Base-by-base conservation (phyloP, 2,888 invertebrate species). In the Cheilosia scutellata region DNA sequence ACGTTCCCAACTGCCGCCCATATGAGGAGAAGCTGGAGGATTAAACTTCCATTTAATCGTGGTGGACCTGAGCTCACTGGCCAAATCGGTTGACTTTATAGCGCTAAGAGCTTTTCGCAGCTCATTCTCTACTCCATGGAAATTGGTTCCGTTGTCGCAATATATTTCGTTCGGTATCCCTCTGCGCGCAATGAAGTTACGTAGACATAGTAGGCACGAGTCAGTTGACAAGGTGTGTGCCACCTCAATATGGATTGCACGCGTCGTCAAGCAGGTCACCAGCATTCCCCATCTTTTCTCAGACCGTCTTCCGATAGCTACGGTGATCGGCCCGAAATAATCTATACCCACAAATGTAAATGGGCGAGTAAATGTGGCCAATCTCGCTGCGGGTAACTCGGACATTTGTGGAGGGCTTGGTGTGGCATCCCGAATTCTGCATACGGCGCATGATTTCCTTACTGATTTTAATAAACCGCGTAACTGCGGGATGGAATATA, bases 81-180 rank as follows among this genome's bases (percentile, higher is more conserved):
- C 16, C 7, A 53, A 13, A 6, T 16, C 6, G 13, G n/a, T 3
- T 5, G 6, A 5, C 13, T 47, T n/a, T 6, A 47, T 4, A 4
- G 13, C 47, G 6, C n/a, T n/a, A n/a, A 16, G 5, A 13, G 60
- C 42, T 4, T 55, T n/a, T 11, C 20, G 65, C 5, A 57, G 57
- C 5, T 65, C 40, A 11, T 68, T 51, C 4, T 63, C 47, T 16
- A 82, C 79, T 1, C 84, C 87, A n/a, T 27, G 29, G 29, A 84
- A 87, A 57, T 88, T 87, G 0, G 87, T 86, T 0, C 79, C 87
- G 58, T 87, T 87, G 33, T 88, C 88, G 1, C 55, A 77, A 20
- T 47, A 76, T 0, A 88, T 84, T 1, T 87, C 37, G 0, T 42
- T 7, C 1, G 76, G 78, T 3, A 37, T 25, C 0, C 83, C 84